Evolutionary conservation across 64 coral and sea anemone genomes (phyloP).

Genomic region (Catalaphyllia jardinei): DNA sequence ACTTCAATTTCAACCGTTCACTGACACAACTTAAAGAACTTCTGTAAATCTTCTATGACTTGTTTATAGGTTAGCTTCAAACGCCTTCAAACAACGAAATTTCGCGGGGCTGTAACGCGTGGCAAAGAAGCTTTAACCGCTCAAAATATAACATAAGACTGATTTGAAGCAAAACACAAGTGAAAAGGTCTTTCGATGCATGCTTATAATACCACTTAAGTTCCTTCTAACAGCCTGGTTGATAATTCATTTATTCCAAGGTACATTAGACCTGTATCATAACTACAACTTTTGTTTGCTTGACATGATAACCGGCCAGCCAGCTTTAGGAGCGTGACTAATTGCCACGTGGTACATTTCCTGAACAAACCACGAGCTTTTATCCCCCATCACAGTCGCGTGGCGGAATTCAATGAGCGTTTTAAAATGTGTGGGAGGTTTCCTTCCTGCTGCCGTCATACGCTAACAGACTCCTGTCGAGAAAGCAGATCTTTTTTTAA

Average conservation of each 20-base stretch:
- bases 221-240: neutral
- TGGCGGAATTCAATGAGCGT: neutral
- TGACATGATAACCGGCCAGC: neutral
- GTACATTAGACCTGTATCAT: neutral
- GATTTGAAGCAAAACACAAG: neutral
- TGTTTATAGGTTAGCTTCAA: too few relatives aligned
- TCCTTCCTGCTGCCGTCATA: neutral
- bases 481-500: neutral
- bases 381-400: neutral
- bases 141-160: too few relatives aligned
- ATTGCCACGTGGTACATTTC: constrained; percentile 9
- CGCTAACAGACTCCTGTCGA: neutral
- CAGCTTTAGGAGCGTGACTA: constrained; percentile 8
- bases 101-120: too few relatives aligned
- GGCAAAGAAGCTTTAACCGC: too few relatives aligned
- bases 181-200: too few relatives aligned
- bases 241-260: neutral
- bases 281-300: neutral
- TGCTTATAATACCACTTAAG: neutral
- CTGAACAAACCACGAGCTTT: neutral
- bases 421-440: neutral
- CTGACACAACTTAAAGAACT: too few relatives aligned
- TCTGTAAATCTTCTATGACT: too few relatives aligned
- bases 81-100: too few relatives aligned
- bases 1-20: too few relatives aligned